A percentile compares a stretch with the other conserved stretches of the same genome.
Conservation (phyloP, 2,113 vertebrate species). For the Ginglymostoma cirratum region DNA sequence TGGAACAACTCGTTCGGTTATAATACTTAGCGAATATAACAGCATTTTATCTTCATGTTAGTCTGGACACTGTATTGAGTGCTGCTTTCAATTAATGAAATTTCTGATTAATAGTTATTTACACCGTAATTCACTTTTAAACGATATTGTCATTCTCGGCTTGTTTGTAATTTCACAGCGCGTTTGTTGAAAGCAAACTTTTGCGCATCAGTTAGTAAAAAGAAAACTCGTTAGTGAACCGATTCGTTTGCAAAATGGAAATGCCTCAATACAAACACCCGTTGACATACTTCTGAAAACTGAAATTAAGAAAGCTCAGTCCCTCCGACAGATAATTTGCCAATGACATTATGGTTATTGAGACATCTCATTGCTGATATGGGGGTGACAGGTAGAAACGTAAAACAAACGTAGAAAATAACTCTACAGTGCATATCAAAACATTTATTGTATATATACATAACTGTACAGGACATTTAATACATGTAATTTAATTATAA, state of each 20-base stretch:
- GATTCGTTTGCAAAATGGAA: neutral
- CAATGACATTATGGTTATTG: neutral
- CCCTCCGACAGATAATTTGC: neutral
- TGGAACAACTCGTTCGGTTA: neutral
- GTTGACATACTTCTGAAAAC: neutral
- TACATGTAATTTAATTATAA: conserved; percentile 21
- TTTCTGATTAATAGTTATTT: neutral
- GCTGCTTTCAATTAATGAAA: neutral
- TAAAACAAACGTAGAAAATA: neutral
- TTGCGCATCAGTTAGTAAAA: neutral
- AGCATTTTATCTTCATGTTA: neutral
- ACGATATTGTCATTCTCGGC: neutral
- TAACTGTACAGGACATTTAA: conserved; percentile 29
- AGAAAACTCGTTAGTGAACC: neutral
- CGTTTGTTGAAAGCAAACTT: neutral
- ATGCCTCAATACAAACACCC: neutral
- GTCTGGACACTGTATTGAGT: neutral
- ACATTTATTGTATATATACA: conserved; percentile 35
- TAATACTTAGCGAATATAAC: neutral
- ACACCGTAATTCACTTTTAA: neutral
- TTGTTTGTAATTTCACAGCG: neutral
- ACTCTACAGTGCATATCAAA: conserved; percentile 28
- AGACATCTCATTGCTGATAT: neutral
- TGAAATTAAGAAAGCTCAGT: neutral
- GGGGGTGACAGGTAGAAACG: neutral